Evolutionary conservation across 2,113 vertebrate genomes (phyloP).

Genomic region (Ameiurus melas): DNA sequence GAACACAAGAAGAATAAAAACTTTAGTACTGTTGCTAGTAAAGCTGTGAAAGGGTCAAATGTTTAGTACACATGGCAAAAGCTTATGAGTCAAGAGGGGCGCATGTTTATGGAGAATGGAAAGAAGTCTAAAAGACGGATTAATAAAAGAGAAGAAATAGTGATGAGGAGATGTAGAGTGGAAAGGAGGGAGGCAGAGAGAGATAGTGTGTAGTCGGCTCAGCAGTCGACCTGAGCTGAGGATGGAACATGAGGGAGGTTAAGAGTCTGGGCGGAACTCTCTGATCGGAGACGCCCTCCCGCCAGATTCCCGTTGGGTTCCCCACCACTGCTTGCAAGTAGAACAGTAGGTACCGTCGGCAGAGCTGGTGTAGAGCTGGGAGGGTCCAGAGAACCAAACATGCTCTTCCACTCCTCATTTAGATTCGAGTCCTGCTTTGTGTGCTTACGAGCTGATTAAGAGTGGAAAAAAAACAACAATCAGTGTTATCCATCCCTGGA

Average conservation of each 20-base stretch:
- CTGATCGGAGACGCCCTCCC: constrained; percentile 75
- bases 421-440: constrained; percentile 93
- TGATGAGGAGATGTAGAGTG: background rate
- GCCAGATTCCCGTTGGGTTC: constrained; percentile 71
- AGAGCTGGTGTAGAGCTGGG: constrained; percentile 67
- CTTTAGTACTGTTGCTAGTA: background rate
- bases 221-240: constrained; percentile 76
- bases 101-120: background rate
- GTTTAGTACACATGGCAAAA: background rate
- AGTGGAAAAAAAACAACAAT: constrained; percentile 18
- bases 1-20: background rate
- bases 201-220: constrained; percentile 46
- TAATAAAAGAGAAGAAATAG: background rate
- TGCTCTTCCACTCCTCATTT: constrained; percentile 99
- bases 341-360: constrained; percentile 73
- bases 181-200: background rate
- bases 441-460: constrained; percentile 84
- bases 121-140: background rate
- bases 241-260: constrained; percentile 73
- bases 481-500: background rate
- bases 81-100: background rate
- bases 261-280: constrained; percentile 74
- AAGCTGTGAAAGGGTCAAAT: constrained; percentile 9
- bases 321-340: constrained; percentile 61
- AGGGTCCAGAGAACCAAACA: constrained; percentile 96